A percentile compares a stretch with the other conserved stretches of the same genome.
These are phyloP conservation scores for Tokudaia muenninki DNA, from an alignment of 2,797 vertebrate genomes.

Conservation along the genomic window DNA sequence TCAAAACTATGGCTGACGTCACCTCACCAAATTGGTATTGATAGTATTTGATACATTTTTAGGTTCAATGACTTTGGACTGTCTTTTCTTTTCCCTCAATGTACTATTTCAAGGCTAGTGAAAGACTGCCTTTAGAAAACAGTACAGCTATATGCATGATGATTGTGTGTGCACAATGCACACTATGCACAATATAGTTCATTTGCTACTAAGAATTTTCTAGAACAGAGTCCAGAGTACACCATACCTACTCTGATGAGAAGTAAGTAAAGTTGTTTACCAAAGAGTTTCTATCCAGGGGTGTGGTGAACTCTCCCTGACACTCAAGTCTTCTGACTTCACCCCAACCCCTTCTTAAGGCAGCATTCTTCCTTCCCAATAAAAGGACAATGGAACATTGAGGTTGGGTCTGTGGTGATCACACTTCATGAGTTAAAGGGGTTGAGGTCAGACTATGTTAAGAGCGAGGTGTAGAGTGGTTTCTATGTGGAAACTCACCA, in stretches of 20 bases:
- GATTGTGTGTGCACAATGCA: neutral
- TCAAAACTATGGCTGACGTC: neutral
- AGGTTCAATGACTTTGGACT: neutral
- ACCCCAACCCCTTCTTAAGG: neutral
- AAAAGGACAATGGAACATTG: neutral
- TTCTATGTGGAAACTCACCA: neutral
- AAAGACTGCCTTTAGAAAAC: neutral
- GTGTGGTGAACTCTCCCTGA: neutral
- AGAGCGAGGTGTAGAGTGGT: neutral
- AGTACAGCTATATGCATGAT: neutral
- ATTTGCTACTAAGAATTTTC: neutral
- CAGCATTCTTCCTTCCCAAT: neutral
- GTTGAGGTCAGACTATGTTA: neutral
- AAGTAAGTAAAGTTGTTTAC: neutral
- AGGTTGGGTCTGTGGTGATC: neutral
- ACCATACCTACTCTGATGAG: neutral
- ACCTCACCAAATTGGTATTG: neutral
- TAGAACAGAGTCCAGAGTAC: neutral
- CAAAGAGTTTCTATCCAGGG: conserved; percentile 1
- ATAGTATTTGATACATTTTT: neutral
- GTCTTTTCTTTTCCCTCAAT: neutral
- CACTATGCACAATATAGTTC: neutral
- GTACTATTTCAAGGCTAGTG: neutral
- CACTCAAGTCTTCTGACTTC: neutral
- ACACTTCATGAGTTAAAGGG: neutral